phyloP scores from a whole-genome alignment of 2,888 invertebrate species.

The Leucophora obtusa region DNA sequence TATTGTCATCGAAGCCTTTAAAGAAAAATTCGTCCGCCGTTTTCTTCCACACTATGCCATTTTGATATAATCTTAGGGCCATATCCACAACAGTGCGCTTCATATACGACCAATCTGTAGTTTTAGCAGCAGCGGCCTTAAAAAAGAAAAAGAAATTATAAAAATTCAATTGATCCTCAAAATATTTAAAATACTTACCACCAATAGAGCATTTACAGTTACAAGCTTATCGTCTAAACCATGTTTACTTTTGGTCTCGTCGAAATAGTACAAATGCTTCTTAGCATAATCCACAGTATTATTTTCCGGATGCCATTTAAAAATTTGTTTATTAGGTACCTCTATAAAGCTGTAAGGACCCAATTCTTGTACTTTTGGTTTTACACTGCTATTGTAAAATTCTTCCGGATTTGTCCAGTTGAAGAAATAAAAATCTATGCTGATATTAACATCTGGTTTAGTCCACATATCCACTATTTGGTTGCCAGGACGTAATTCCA shows the following conservation, averaged over 20 bases:
- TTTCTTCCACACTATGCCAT: slow-evolving; percentile 81
- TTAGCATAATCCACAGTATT: slow-evolving; percentile 86
- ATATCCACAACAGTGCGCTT: slow-evolving; percentile 79
- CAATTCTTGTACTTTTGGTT: slow-evolving; percentile 80
- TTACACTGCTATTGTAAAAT: slow-evolving; percentile 79
- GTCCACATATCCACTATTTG: slow-evolving; percentile 81
- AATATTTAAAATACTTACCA: slow-evolving; percentile 65
- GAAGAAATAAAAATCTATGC: slow-evolving; percentile 84
- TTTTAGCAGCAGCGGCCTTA: slow-evolving; percentile 62
- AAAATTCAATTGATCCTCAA: neutral
- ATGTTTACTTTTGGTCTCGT: slow-evolving; percentile 66
- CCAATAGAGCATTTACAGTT: slow-evolving; percentile 68
- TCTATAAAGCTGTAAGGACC: slow-evolving; percentile 85
- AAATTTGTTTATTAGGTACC: slow-evolving; percentile 83
- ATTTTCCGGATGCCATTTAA: slow-evolving; percentile 85
- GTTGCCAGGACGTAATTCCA: slow-evolving; percentile 82
- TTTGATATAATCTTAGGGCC: slow-evolving; percentile 80
- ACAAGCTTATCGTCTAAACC: slow-evolving; percentile 67
- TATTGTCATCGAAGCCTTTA: slow-evolving; percentile 87
- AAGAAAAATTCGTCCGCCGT: slow-evolving; percentile 86
- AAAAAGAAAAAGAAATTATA: neutral
- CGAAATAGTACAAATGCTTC: slow-evolving; percentile 83
- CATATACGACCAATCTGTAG: slow-evolving; percentile 68
- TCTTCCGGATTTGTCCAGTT: slow-evolving; percentile 89
- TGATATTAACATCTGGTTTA: slow-evolving; percentile 82